phyloP scores from a whole-genome alignment of 1,140 invertebrate species.

The Metopolophium dirhodum region DNA sequence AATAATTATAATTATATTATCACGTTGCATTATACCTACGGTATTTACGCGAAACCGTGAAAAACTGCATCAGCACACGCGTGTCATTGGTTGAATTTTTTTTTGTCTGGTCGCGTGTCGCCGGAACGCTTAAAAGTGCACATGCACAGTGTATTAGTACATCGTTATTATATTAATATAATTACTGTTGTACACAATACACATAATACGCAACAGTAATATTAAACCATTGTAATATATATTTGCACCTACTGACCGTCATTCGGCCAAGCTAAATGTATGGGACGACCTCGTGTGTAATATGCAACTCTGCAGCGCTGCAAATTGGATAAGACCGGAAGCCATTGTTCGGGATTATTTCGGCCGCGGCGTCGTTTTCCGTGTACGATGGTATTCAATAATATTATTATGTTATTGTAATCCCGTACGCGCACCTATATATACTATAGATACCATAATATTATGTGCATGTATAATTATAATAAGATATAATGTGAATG shows the following conservation, averaged over 20 bases:
- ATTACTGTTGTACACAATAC: background rate
- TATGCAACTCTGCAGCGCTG: background rate
- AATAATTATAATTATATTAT: too few relatives aligned
- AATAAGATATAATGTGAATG: background rate
- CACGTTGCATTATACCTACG: too few relatives aligned
- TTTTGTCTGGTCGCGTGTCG: background rate
- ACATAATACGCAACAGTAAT: background rate
- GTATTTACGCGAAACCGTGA: background rate
- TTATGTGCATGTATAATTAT: background rate
- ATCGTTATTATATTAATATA: background rate
- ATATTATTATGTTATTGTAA: background rate
- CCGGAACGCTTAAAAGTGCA: constrained; percentile 12
- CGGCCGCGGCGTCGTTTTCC: too few relatives aligned
- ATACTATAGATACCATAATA: background rate
- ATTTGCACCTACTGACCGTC: background rate
- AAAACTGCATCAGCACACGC: background rate
- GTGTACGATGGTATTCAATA: background rate
- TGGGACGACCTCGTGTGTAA: background rate
- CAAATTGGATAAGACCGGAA: constrained; percentile 36
- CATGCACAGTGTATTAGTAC: background rate
- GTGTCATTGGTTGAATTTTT: background rate
- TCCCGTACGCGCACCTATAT: background rate
- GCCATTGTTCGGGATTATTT: constrained; percentile 18
- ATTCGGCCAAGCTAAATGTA: background rate
- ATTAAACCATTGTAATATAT: background rate